Evolutionary conservation across 2,888 invertebrate species (phyloP), one percentile per base, ranked within the genome.

Genomic region (Allacma fusca): DNA sequence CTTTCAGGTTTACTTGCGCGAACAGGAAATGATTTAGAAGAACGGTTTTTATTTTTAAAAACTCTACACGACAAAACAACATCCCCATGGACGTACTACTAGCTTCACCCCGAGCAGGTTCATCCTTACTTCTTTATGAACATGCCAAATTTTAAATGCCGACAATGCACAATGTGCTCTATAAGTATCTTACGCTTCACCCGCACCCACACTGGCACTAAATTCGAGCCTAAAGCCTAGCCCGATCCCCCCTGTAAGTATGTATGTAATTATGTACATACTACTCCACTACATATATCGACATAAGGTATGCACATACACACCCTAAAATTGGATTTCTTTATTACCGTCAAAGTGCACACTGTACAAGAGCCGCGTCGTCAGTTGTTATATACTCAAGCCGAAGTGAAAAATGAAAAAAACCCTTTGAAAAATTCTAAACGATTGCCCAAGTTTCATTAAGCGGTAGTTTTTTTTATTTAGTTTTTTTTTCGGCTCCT

Each of bases 101-200:
- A n/a, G n/a, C n/a, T n/a, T n/a, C 64, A 64, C 43, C 64, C 73
- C 24, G 34, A 64, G 65, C 73, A 74, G 73, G 73, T 74, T 74
- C 73, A 64, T 74, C 5, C 73, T 64, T 74, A 24, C 29, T 74
- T 57, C 71, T 71, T 40, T 74, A 74, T 74, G 62, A 34, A 59
- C 64, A 74, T 74, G 73, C 73, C 73, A 74, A 74, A 74, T 74
- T 74, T 74, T 5, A 74, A 64, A 64, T 64, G 64, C 73, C 73
- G 73, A 64, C 73, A 74, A 70, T 34, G n/a, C 72, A 57, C 72
- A 62, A 62, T 73, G 40, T 68, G 34, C 40, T 34, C n/a, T 13
- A n/a, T 23, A 59, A 59, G 59, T 68, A 68, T 28, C 57, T 28
- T 71, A 44, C 57, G 43, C 28, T 71, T 71, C 71, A 71, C 71